Evolutionary conservation across 30 jellyfish, hydroid and myxozoan species (phyloP), one percentile per base, ranked within the genome.

Genomic region (Aurelia sp.): DNA sequence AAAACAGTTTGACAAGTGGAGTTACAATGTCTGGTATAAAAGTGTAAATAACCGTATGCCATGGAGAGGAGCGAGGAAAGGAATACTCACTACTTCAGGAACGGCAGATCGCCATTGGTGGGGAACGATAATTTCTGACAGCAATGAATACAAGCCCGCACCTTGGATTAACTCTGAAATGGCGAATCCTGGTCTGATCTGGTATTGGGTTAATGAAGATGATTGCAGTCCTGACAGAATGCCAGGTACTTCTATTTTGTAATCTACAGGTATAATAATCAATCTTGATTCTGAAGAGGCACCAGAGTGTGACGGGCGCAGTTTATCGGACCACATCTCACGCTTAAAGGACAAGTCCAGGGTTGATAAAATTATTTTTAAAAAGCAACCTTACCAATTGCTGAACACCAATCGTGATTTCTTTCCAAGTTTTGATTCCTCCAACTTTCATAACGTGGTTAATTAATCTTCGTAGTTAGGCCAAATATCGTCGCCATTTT

Each of bases 201-300:
- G 97, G 97, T 90, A 90, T 62, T 90, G 88, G 90, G 55, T 90
- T 19, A 90, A 90, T 50, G 97, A 90, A 72, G 95, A 90, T 62
- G 97, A 90, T 55, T 90, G 97, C 82, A 60, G 69, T 48, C 86
- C 89, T 10, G 86, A 84, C 40, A 59, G 95, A 59, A 77, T 13
- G 75, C 89, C 91, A 74, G 92, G 97, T 90, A 72, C 21, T 23
- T 18, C 15, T n/a, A 27, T 55, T 76, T 52, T 62, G 17, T 11
- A 6, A 44, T 44, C 13, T 9, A 44, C 3, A 7, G 55, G 50
- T 37, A 37, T 7, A 37, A 0, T 1, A 1, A 3, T 37, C 48
- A 37, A 37, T 37, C 9, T 1, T 37, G 7, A 37, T 37, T 37
- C 0, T 37, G 48, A 37, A 37, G 33, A 27, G 33, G 33, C 33